Evolutionary conservation across 1,140 invertebrate species (phyloP), one percentile per base, ranked within the genome.

Genomic region (Popillia japonica): DNA sequence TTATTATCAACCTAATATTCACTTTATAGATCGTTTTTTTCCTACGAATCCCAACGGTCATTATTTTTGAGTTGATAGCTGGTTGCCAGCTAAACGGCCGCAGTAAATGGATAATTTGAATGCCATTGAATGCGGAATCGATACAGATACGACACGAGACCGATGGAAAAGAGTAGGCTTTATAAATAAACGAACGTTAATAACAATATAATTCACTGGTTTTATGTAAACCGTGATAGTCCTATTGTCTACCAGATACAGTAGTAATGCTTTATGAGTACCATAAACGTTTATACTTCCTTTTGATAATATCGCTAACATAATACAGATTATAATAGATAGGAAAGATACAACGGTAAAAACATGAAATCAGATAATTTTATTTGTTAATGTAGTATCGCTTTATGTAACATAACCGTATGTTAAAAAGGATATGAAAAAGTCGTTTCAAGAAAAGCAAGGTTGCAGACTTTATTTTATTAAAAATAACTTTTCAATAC

Each of bases 131-230:
- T 55, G 48, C 48, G 48, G 48, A 55, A 55, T 55, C 48, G 17
- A 55, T 55, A 55, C 48, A 17, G 17, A 55, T 17, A 55, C 48
- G 48, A 55, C 48, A 17, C n/a, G 48, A 55, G n/a, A 55, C 48
- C 14, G 11, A 55, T 6, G 48, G 48, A n/a, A 55, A 55, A 17
- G 48, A 17, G 48, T 2, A 17, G 48, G 48, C n/a, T 55, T 55
- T 55, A 55, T 17, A 17, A 55, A 17, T 55, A 55, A 55, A 55
- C 17, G 48, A 55, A 55, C 14, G 48, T 55, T 55, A 55, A 55
- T 55, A 55, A 55, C 48, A n/a, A 55, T 55, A 55, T 55, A 55
- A 55, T 55, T 55, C 48, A 55, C 48, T 55, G 14, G 48, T 55
- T 55, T 55, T 55, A 55, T 55, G 48, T 55, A 55, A 55, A 17